Evolutionary conservation across 2,113 vertebrate genomes (phyloP), one percentile per base, ranked within the genome.

Genomic region (Oryzias melastigma): DNA sequence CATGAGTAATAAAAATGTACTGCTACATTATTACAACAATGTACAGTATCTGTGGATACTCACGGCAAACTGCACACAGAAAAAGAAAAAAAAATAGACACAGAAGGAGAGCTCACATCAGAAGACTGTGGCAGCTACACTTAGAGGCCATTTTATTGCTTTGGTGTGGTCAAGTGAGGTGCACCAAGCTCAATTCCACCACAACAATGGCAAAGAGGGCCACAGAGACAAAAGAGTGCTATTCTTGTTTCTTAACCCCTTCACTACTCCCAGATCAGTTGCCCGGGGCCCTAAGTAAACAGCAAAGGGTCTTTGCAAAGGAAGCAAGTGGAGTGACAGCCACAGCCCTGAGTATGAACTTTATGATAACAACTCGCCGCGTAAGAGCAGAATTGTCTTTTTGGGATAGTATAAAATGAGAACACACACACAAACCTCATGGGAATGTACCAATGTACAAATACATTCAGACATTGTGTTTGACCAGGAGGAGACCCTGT

Each of bases 111-210:
- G 78, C 75, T 88, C 82, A 87, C 87, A 86, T 88, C 79, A 86
- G 75, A 87, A 79, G 76, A 87, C 77, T 70, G 82, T 67, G 51
- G 81, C 87, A 77, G 85, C 88, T 82, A 56, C 72, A 78, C 89
- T 92, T 89, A 91, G 85, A 90, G 87, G 88, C 88, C 88, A 91
- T 92, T 92, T 91, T 90, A 90, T 89, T 90, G 88, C 91, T 88
- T 87, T 85, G 89, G 91, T 90, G 88, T 91, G 91, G 92, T 93
- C 92, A 92, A 91, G 91, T 91, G 92, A 91, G 91, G 91, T 90
- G 87, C 89, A 88, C 83, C 76, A 66, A 89, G 90, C 91, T 91
- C 91, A 91, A 89, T 89, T 89, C 90, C 90, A 86, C 84, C 83
- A 77, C 88, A 91, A 93, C 91, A 92, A 93, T 92, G 84, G 90